Base-by-base conservation (phyloP, 1,140 invertebrate genomes). In the Frieseomelitta varia region DNA sequence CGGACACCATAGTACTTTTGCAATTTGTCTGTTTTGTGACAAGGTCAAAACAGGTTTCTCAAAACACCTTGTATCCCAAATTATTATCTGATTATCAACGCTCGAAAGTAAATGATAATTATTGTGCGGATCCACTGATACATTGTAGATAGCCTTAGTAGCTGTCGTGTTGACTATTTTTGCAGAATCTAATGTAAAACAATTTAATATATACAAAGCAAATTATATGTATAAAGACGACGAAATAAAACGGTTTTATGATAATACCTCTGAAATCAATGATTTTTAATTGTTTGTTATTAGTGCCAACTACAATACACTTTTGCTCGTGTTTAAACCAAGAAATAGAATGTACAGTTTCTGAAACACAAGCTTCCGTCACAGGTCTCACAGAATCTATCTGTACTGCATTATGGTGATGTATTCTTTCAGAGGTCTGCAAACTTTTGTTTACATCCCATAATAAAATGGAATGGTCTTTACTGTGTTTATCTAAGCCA, bases 1-100 rank as follows among this genome's bases (percentile, higher is more conserved):
- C 15, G 98, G 98, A 94, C 98, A 98, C 98, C 98, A 99, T 71
- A 96, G 94, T 55, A 98, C 96, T 94, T 98, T 97, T 24, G 96
- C 94, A 71, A 98, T 95, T 84, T 96, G 96, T 90, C 97, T 97
- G 30, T 94, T 94, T 88, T 98, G 97, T 79, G 96, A 95, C 73
- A 98, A 94, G 56, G 96, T 96, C 21, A 97, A 94, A 74, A 99
- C 95, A 17, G 98, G 98, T 92, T 98, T 97, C 88, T 98, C 97
- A 92, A 99, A 98, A 90, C 97, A 97, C 76, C 98, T 94, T 55
- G 97, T 96, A 94, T 99, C 98, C 98, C 98, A 99, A 69, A 99
- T 96, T 71, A 96, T 96, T 71, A 98, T 97, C 88, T 96, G 96
- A 91, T 96, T 97, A 69, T 99, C 98, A 73, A 96, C 95, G 93